These are phyloP conservation scores for Danaus chrysippus DNA, from an alignment of 2,888 invertebrate genomes.

Conservation along the genomic window DNA sequence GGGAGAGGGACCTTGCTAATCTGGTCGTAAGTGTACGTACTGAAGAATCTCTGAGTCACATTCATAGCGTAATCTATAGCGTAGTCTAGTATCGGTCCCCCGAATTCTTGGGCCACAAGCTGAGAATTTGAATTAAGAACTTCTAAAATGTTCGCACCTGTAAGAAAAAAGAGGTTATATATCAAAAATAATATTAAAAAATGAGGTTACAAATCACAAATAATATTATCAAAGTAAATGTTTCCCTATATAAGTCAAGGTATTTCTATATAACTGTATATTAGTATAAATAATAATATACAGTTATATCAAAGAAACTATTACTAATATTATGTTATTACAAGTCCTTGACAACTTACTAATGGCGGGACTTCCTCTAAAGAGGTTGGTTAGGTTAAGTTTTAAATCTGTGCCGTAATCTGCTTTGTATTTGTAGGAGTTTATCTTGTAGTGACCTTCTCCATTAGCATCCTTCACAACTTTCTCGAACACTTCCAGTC, in stretches of 20 bases:
- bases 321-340: neutral
- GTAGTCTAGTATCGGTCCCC: slow-evolving; percentile 69
- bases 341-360: slow-evolving; percentile 50
- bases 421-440: slow-evolving; percentile 73
- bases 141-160: slow-evolving; percentile 65
- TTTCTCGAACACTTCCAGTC: slow-evolving; percentile 62
- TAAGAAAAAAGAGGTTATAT: slow-evolving; percentile 21
- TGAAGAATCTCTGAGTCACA: slow-evolving; percentile 69
- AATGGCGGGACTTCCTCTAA: slow-evolving; percentile 66
- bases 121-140: slow-evolving; percentile 68
- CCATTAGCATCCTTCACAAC: slow-evolving; percentile 58
- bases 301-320: neutral
- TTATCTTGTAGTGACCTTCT: slow-evolving; percentile 71
- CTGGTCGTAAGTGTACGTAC: slow-evolving; percentile 68
- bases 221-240: neutral
- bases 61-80: slow-evolving; percentile 73
- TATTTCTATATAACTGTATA: slow-evolving; percentile 3
- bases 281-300: neutral
- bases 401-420: slow-evolving; percentile 70
- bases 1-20: slow-evolving; percentile 61
- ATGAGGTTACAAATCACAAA: neutral
- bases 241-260: neutral
- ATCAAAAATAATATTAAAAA: neutral
- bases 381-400: slow-evolving; percentile 67
- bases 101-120: slow-evolving; percentile 67